Evolutionary conservation across 2,797 vertebrate species (phyloP), one percentile per base, ranked within the genome.

Genomic region (Setipinna tenuifilis): DNA sequence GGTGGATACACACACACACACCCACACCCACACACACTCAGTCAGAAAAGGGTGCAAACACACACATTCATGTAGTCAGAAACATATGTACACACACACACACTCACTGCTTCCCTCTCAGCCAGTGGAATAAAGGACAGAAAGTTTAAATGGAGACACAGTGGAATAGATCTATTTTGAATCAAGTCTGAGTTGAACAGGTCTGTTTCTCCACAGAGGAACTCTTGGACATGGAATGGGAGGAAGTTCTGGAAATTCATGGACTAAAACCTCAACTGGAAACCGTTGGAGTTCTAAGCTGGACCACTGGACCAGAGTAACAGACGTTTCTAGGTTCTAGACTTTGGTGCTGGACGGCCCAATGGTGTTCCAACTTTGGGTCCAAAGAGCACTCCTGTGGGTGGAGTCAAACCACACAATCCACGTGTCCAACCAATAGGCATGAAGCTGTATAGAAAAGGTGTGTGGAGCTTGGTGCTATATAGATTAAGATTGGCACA

Each of bases 171-270:
- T 75, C 28, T 75, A 1, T 35, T 75, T 4, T 16, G 68, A 75
- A 31, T 44, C 16, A 35, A 78, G 17, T 78, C 71, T 14, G 11
- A 71, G 25, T 6, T 44, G 35, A 6, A 25, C 14, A 6, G 7
- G 68, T 75, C 68, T 35, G 68, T 6, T 19, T 75, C 68, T 75
- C 31, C 31, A 35, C 68, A 75, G 68, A 78, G 71, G 71, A 78
- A 78, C 71, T 21, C 71, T 78, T 16, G 17, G 31, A 35, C 31
- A 21, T 78, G 71, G 71, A 78, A 78, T 78, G 71, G 71, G 71
- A 78, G 71, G 71, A 78, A 78, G 71, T 78, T 78, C 71, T 78
- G 71, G 71, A 78, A 78, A 44, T 6, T 11, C 7, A 41, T 44
- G 35, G 19, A 44, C 6, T 78, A 78, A 3, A 71, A 71, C 28